These are phyloP conservation scores for Agrypnus murinus DNA, from an alignment of 2,888 invertebrate genomes.

Conservation along the genomic window DNA sequence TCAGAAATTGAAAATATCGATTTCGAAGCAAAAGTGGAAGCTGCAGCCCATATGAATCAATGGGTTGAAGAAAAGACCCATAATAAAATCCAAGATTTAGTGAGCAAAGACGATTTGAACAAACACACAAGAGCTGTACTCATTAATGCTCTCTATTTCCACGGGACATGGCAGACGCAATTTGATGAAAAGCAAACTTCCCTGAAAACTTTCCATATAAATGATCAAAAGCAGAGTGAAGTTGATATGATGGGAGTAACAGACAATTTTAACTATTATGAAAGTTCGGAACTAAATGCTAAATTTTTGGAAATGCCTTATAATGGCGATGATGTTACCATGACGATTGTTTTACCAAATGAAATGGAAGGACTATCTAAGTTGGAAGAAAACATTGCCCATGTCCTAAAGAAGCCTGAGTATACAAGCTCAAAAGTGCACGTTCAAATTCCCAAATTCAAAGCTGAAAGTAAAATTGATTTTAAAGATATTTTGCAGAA, in stretches of 20 bases:
- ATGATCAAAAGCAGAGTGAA: conserved; percentile 52
- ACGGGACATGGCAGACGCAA: conserved; percentile 61
- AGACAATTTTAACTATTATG: conserved; percentile 61
- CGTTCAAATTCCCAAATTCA: conserved; percentile 28
- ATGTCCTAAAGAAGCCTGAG: conserved; percentile 42
- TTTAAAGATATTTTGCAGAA: conserved; percentile 29
- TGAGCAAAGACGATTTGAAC: conserved; percentile 57
- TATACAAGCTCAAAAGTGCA: neutral
- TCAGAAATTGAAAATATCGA: conserved; percentile 74
- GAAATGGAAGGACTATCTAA: conserved; percentile 45
- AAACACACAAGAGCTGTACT: conserved; percentile 61
- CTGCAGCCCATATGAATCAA: conserved; percentile 63
- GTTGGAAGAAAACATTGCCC: conserved; percentile 47
- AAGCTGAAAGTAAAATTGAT: conserved; percentile 26
- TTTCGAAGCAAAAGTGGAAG: conserved; percentile 49
- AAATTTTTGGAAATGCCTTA: too few relatives aligned
- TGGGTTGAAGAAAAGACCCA: conserved; percentile 67
- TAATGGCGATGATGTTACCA: conserved; percentile 61
- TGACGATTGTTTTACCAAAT: too few relatives aligned
- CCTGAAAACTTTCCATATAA: conserved; percentile 58
- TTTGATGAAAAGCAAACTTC: conserved; percentile 54
- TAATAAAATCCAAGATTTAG: conserved; percentile 63
- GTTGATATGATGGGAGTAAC: conserved; percentile 63
- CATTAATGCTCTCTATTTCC: conserved; percentile 67
- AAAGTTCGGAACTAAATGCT: conserved; percentile 60